A percentile compares a stretch with the other conserved stretches of the same genome.
phyloP scores from a whole-genome alignment of 2,888 invertebrate genomes.

The Allygus modestus region DNA sequence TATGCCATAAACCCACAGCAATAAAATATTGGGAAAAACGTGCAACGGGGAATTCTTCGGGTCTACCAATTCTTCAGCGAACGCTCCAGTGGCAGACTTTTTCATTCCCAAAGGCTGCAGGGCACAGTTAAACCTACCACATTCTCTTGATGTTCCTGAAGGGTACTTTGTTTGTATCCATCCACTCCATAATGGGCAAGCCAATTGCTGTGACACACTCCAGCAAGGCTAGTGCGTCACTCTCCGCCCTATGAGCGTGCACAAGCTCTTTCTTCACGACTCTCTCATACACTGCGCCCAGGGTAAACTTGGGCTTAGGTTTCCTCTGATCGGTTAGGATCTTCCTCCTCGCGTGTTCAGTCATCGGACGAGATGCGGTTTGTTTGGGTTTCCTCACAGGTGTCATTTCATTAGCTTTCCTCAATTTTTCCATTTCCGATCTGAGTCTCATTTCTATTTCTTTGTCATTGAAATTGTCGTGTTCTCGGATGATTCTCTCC shows the following conservation, averaged over 20 bases:
- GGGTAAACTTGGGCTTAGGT: slow-evolving; percentile 74
- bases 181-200: slow-evolving; percentile 79
- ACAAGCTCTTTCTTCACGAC: slow-evolving; percentile 75
- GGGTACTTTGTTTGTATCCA: slow-evolving; percentile 74
- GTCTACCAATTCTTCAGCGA: too few species aligned
- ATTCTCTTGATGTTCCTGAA: slow-evolving; percentile 69
- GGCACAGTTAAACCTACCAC: neutral
- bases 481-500: neutral
- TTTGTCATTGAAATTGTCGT: neutral
- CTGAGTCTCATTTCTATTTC: neutral
- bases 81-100: too few species aligned
- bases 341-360: neutral
- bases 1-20: too few species aligned
- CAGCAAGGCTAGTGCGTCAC: slow-evolving; percentile 81
- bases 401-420: slow-evolving; percentile 45
- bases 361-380: neutral
- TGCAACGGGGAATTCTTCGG: too few species aligned
- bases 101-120: too few species aligned
- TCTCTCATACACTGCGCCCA: slow-evolving; percentile 78
- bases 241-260: slow-evolving; percentile 82
- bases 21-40: too few species aligned
- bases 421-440: slow-evolving; percentile 28
- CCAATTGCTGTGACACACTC: slow-evolving; percentile 79
- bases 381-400: neutral
- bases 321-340: neutral